Evolutionary conservation across 92 coral and sea anemone genomes (phyloP).

Genomic region (Porites evermanni): DNA sequence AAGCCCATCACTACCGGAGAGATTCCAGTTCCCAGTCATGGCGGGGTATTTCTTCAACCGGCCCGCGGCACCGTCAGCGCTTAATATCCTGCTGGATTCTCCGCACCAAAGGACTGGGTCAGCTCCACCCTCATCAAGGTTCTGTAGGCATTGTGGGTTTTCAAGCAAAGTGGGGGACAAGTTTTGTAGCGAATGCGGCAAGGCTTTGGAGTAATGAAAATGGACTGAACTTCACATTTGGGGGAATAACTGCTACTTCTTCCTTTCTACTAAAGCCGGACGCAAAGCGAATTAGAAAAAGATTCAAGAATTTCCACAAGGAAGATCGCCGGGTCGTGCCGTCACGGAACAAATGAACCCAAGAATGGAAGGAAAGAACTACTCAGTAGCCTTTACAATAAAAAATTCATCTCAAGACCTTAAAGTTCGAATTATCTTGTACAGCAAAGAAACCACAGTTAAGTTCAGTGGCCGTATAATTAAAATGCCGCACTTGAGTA

Average conservation of each 20-base stretch:
- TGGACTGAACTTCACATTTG: not conserved
- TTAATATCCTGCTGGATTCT: slow-evolving; percentile 48
- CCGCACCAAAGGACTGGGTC: slow-evolving; percentile 59
- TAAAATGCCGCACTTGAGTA: too few species aligned
- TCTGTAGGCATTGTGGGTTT: slow-evolving; percentile 83
- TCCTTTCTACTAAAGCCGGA: not conserved
- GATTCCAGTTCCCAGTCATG: slow-evolving; percentile 74
- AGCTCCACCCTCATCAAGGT: slow-evolving; percentile 37
- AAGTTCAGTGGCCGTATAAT: too few species aligned
- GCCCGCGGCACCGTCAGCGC: slow-evolving; percentile 61
- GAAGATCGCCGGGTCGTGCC: too few species aligned
- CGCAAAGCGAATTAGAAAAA: too few species aligned
- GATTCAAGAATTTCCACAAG: too few species aligned
- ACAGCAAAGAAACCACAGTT: too few species aligned
- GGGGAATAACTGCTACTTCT: not conserved
- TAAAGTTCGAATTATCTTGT: too few species aligned
- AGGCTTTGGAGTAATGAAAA: slow-evolving; percentile 42
- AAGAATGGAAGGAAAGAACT: too few species aligned
- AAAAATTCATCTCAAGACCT: too few species aligned
- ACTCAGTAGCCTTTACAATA: too few species aligned
- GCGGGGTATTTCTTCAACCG: slow-evolving; percentile 69
- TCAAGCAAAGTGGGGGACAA: slow-evolving; percentile 77
- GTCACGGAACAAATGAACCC: too few species aligned
- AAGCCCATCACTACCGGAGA: slow-evolving; percentile 67
- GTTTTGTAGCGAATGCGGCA: slow-evolving; percentile 98